Base-by-base conservation (phyloP, 2,113 vertebrate genomes). In the Todiramphus chloris region DNA sequence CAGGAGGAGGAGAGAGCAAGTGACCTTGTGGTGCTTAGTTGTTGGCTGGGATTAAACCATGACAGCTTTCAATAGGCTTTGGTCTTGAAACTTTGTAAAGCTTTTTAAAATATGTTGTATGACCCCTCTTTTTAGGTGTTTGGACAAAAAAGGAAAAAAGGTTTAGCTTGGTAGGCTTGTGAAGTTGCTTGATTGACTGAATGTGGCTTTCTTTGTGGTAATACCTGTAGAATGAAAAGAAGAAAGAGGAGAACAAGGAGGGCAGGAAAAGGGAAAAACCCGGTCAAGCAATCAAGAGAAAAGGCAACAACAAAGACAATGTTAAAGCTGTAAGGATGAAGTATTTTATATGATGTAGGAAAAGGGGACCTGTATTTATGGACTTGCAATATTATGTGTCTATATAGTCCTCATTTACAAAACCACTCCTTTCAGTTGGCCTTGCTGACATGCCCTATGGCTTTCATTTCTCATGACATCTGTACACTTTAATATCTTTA, bases 401-500 rank as follows among this genome's bases (percentile, higher is more conserved):
- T 81, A 87, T 83, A 78, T 11, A 46, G 13, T 80, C 58, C 21
- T 73, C 33, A 75, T 90, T 92, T 90, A 78, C 56, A 68, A 60
- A 48, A 59, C 35, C 18, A n/a, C 48, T 79, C 20, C 58, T 83
- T 86, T 92, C 85, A 60, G 30, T 17, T 60, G 35, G 30, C 73
- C 69, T 89, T 75, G 11, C 55, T 95, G 85, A 86, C 84, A 68
- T 95, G 79, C 43, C 90, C 73, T 51, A 48, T 89, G 88, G 48
- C 44, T 94, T 96, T 89, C 43, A 78, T 53, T 93, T 83, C 60
- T 78, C 43, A 60, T 76, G 60, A 43, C 58, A 70, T 90, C 56
- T 90, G 39, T 86, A 77, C 41, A 77, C 75, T 77, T 67, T 44
- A 91, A 84, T 95, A 84, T 68, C 81, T 90, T 96, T 96, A 96